Percentiles rank a stretch among this genome's conserved stretches.
Evolutionary conservation across 2,113 vertebrate genomes (phyloP).

Genomic region (Neodontobutis hainanensis): DNA sequence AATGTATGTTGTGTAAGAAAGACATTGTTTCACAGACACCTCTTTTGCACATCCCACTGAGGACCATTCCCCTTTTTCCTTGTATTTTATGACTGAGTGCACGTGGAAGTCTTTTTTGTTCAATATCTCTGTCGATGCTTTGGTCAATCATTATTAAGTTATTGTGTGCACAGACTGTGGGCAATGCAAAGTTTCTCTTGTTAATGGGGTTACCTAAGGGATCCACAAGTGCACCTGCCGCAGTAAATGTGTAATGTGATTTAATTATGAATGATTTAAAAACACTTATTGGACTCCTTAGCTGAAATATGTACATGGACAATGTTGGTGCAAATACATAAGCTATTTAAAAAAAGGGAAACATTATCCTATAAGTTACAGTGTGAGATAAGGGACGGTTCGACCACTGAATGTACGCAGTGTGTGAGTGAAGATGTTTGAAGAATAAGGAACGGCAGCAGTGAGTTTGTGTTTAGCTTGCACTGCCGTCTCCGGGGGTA

Average conservation of each 20-base stretch:
- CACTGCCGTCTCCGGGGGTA: background rate
- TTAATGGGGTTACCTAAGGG: slow-evolving; percentile 13
- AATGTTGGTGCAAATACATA: slow-evolving; percentile 12
- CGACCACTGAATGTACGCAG: slow-evolving; percentile 13
- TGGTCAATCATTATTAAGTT: slow-evolving; percentile 21
- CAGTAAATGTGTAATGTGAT: slow-evolving; percentile 20
- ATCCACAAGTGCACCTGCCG: slow-evolving; percentile 16
- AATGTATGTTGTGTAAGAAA: slow-evolving; percentile 8
- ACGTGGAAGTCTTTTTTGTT: slow-evolving; percentile 4
- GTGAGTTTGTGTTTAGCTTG: background rate
- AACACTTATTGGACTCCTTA: slow-evolving; percentile 30
- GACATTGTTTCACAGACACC: slow-evolving; percentile 14
- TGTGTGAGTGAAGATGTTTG: background rate
- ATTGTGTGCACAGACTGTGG: background rate
- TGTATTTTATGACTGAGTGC: slow-evolving; percentile 13
- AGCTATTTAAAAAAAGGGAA: background rate
- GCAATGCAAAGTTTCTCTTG: slow-evolving; percentile 2
- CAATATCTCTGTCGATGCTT: slow-evolving; percentile 15
- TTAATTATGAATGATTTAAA: slow-evolving; percentile 41
- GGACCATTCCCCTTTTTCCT: slow-evolving; percentile 3
- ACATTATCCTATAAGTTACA: background rate
- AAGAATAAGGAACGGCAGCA: slow-evolving; percentile 5
- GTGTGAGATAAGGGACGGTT: background rate
- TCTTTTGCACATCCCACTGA: slow-evolving; percentile 18
- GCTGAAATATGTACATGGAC: slow-evolving; percentile 21